phyloP scores from a whole-genome alignment of 2,888 invertebrate species.

The Torymus tubicola region DNA sequence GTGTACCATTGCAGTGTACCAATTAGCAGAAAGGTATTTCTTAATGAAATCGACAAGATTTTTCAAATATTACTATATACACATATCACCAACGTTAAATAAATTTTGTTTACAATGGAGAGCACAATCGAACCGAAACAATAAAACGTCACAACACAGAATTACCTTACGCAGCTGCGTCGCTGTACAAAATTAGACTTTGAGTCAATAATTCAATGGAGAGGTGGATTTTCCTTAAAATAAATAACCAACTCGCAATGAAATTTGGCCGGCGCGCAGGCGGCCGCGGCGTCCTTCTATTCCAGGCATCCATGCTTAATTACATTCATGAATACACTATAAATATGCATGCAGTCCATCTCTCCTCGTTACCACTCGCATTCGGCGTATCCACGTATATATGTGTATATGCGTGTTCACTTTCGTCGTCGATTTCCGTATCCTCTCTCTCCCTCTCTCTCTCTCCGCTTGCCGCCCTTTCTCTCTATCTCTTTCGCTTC shows the following conservation, averaged over 20 bases:
- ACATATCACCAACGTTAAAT: no score
- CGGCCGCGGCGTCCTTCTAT: not conserved
- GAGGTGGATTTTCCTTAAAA: constrained; percentile 12
- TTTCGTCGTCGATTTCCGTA: constrained; percentile 47
- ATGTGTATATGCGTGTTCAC: constrained; percentile 7
- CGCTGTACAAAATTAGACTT: no score
- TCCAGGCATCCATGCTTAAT: constrained; percentile 36
- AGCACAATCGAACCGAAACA: no score
- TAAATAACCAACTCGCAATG: constrained; percentile 27
- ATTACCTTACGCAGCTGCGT: no score
- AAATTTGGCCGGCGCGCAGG: constrained; percentile 14
- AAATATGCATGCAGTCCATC: constrained; percentile 52
- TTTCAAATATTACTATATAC: no score
- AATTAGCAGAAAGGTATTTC: no score
- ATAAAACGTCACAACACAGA: no score
- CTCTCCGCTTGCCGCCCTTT: no score
- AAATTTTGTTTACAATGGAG: no score
- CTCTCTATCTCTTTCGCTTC: constrained; percentile 10
- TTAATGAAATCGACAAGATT: no score
- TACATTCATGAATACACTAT: constrained; percentile 49
- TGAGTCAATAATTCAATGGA: no score
- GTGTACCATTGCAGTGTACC: no score
- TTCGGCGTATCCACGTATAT: not conserved
- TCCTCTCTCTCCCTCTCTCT: not conserved
- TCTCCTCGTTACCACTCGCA: constrained; percentile 4